Evolutionary conservation across 2,797 vertebrate genomes (phyloP), one percentile per base, ranked within the genome.

Genomic region (Siniperca scherzeri): DNA sequence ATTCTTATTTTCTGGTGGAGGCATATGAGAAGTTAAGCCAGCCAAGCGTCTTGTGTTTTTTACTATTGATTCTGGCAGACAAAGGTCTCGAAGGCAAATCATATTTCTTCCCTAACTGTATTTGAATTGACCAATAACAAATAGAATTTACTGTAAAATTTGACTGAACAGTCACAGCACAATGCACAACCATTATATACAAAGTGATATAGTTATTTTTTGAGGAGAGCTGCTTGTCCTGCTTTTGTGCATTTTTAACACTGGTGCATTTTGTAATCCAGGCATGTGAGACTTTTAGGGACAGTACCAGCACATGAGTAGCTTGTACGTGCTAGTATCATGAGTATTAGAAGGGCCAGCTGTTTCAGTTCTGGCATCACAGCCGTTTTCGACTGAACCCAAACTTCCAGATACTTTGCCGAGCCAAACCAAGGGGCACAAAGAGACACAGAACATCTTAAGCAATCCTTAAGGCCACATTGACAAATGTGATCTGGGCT

Each of bases 401-500:
- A 68, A 22, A 75, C 57, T 46, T 69, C 30, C 40, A 74, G 30
- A 85, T 71, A 5, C 82, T 83, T 84, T 80, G 65, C 62, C 0
- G 36, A 60, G 81, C 62, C 30, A 53, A 48, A 71, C 48, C 74
- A 36, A 48, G 22, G 72, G 68, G 64, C 62, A 70, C 46, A 65
- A 40, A 78, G 60, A 65, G 64, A 81, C 22, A n/a, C 67, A 21
- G 17, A 75, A 67, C 74, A 89, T 83, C 62, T 79, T 52, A 66
- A 72, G 74, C 61, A 50, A 71, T 85, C 76, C 67, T 74, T 17
- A 13, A 65, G 52, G 78, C 72, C 83, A 66, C 73, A 14, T 70
- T 80, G 78, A 82, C 82, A 84, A 81, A 79, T 53, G 66, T 68
- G 81, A 77, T 66, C 44, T 40, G 66, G 60, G 55, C 60, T 73